Conservation (phyloP, 2,113 vertebrate genomes). For the Osmerus mordax region DNA sequence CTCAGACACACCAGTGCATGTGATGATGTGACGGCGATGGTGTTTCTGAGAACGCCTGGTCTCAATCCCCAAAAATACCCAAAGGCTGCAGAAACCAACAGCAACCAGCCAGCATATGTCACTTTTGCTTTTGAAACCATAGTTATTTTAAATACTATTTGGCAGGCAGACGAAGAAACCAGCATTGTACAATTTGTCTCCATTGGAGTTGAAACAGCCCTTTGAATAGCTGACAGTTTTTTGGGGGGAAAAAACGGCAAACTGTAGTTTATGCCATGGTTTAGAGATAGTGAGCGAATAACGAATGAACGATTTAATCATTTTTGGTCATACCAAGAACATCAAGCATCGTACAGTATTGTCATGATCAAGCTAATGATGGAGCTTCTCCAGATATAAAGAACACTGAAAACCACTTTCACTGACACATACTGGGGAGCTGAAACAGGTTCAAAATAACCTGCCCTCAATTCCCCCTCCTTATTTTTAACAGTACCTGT, state of each 20-base stretch:
- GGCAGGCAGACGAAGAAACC: background rate
- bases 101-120: conserved; percentile 39
- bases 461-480: conserved; percentile 31
- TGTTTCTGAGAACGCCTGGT: conserved; percentile 43
- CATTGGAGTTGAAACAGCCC: background rate
- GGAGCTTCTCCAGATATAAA: background rate
- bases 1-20: conserved; percentile 46
- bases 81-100: background rate
- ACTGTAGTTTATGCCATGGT: too few relatives aligned
- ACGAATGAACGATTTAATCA: too few relatives aligned
- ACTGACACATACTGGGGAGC: conserved; percentile 39
- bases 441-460: conserved; percentile 30
- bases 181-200: background rate
- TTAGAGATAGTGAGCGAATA: too few relatives aligned
- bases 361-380: conserved; percentile 25
- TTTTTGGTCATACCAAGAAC: too few relatives aligned
- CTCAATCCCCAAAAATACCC: conserved; percentile 25
- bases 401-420: conserved; percentile 31
- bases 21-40: conserved; percentile 53
- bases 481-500: background rate
- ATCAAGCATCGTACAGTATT: conserved; percentile 3
- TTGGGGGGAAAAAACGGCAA: conserved; percentile 22
- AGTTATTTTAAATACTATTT: background rate
- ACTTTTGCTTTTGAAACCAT: conserved; percentile 31
- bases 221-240: conserved; percentile 5